These are phyloP conservation scores for Numenius arquata DNA, from an alignment of 2,113 vertebrate genomes.

Conservation along the genomic window DNA sequence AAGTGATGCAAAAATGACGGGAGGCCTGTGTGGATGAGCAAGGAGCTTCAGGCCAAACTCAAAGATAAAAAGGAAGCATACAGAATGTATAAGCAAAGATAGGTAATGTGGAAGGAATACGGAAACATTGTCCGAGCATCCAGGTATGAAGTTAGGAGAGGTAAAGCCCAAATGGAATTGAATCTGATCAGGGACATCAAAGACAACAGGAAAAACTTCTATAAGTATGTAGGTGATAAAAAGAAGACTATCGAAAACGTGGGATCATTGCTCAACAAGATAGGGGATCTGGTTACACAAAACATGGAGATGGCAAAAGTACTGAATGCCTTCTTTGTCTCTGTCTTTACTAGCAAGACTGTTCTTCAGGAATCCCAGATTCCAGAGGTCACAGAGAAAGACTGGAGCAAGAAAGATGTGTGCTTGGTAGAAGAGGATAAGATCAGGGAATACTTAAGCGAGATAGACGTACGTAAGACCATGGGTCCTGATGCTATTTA, in stretches of 20 bases:
- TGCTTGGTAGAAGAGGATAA: neutral
- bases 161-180: neutral
- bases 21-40: neutral
- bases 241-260: neutral
- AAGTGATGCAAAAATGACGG: neutral
- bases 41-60: neutral
- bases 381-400: neutral
- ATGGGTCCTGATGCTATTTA: neutral
- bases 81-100: neutral
- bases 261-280: neutral
- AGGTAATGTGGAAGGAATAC: neutral
- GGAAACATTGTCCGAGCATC: neutral
- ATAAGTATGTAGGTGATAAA: neutral
- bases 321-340: neutral
- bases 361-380: neutral
- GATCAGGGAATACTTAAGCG: neutral
- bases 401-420: neutral
- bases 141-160: neutral
- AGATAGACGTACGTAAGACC: neutral
- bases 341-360: neutral
- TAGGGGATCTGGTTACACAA: neutral
- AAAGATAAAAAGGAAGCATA: neutral
- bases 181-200: neutral
- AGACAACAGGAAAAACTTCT: neutral
- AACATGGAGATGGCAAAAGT: neutral